Conservation (phyloP, 53 echinoderm and acorn worm genomes). For the Zoroaster sp. region DNA sequence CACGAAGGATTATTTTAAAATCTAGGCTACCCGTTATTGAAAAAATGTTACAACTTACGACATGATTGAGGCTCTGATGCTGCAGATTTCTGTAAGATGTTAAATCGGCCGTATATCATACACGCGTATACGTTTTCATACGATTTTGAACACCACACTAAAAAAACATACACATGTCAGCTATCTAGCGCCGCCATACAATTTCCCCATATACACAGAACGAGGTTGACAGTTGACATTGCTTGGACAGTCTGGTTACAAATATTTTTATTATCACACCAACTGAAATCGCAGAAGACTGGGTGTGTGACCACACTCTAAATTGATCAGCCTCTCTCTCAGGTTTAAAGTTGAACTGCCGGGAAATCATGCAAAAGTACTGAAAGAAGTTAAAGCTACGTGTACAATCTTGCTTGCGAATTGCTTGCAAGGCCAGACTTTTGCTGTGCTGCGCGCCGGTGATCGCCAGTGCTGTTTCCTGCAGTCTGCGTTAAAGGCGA, state of each 20-base stretch:
- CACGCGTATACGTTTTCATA: background rate
- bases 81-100: background rate
- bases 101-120: background rate
- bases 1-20: background rate
- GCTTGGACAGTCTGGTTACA: background rate
- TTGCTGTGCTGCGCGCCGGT: too few relatives aligned
- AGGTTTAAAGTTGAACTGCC: background rate
- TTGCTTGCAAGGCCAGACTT: too few relatives aligned
- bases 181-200: too few relatives aligned
- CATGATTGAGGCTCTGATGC: conserved; percentile 55
- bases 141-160: background rate
- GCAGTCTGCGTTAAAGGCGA: too few relatives aligned
- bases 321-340: background rate
- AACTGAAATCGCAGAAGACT: background rate
- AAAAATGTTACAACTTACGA: conserved; percentile 50
- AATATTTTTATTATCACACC: background rate
- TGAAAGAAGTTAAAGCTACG: too few relatives aligned
- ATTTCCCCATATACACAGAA: too few relatives aligned
- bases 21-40: background rate
- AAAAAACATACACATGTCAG: too few relatives aligned
- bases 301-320: background rate
- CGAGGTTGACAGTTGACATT: background rate
- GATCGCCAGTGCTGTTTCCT: too few relatives aligned
- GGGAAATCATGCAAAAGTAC: too few relatives aligned
- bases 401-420: background rate